These are phyloP conservation scores for Physella acuta DNA, from an alignment of 1,140 invertebrate species.

Conservation along the genomic window DNA sequence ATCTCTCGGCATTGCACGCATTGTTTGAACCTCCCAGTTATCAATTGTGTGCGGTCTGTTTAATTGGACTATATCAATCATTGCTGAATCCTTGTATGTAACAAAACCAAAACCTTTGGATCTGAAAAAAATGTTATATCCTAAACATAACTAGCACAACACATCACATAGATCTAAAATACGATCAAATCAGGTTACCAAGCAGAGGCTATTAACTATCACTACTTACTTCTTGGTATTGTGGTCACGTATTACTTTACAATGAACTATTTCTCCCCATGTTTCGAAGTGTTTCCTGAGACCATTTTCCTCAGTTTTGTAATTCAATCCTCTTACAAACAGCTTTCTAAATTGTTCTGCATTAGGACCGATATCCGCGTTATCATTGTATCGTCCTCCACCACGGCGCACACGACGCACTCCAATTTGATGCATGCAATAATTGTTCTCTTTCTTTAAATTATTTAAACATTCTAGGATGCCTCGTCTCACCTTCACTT, in stretches of 20 bases:
- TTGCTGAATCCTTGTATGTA: conserved; percentile 84
- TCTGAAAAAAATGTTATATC: too few relatives aligned
- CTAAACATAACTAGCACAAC: background rate
- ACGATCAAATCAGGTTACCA: background rate
- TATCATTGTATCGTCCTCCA: conserved; percentile 9
- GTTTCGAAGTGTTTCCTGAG: conserved; percentile 91
- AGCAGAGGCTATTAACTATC: background rate
- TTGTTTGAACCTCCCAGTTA: conserved; percentile 89
- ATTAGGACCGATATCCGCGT: conserved; percentile 32
- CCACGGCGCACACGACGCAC: conserved; percentile 9
- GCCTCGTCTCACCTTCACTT: too few relatives aligned
- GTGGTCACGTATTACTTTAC: conserved; percentile 96
- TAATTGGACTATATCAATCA: conserved; percentile 93
- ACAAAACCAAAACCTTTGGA: too few relatives aligned
- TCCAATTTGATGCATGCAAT: too few relatives aligned
- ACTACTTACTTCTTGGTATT: conserved; percentile 71
- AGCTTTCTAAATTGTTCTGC: conserved; percentile 60
- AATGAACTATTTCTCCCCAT: conserved; percentile 97
- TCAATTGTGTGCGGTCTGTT: conserved; percentile 80
- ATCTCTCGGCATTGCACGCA: conserved; percentile 89
- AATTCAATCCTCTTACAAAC: conserved; percentile 76
- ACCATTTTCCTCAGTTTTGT: conserved; percentile 82
- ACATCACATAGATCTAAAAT: background rate
- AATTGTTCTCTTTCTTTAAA: too few relatives aligned
- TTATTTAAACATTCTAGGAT: too few relatives aligned